Evolutionary conservation across 2,113 vertebrate genomes (phyloP).

Genomic region (Balaeniceps rex): DNA sequence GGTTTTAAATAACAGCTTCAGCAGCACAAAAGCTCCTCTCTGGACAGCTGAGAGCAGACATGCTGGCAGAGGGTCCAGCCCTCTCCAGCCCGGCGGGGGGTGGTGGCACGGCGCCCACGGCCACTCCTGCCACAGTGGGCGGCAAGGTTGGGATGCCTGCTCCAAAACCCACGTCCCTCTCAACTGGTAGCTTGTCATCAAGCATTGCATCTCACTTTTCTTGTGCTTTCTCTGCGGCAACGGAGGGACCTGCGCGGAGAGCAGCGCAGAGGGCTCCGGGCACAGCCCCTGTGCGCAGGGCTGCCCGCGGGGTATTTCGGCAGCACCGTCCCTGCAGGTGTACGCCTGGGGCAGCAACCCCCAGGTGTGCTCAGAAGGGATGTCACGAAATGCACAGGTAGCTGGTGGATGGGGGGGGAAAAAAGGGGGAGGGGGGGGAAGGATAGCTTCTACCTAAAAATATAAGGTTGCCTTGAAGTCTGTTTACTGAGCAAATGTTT

Average conservation of each 20-base stretch:
- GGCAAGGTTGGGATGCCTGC: not conserved
- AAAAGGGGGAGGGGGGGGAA: no score
- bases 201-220: no score
- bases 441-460: not conserved
- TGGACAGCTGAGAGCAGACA: not conserved
- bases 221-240: not conserved
- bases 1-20: not conserved
- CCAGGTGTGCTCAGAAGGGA: not conserved
- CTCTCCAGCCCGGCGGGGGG: no score
- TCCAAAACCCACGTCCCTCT: not conserved
- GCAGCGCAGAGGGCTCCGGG: not conserved
- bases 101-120: rapidly evolving
- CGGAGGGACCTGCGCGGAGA: rapidly evolving
- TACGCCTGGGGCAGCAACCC: not conserved
- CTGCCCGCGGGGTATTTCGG: rapidly evolving
- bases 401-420: not conserved
- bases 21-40: not conserved
- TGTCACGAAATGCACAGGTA: not conserved
- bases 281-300: not conserved
- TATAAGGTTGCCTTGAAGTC: not conserved
- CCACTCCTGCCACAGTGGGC: not conserved
- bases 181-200: not conserved
- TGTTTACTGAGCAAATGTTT: not conserved
- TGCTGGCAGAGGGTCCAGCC: not conserved
- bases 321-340: not conserved